These are phyloP conservation scores for Tillus elongatus DNA, from an alignment of 2,888 invertebrate genomes.

Conservation along the genomic window DNA sequence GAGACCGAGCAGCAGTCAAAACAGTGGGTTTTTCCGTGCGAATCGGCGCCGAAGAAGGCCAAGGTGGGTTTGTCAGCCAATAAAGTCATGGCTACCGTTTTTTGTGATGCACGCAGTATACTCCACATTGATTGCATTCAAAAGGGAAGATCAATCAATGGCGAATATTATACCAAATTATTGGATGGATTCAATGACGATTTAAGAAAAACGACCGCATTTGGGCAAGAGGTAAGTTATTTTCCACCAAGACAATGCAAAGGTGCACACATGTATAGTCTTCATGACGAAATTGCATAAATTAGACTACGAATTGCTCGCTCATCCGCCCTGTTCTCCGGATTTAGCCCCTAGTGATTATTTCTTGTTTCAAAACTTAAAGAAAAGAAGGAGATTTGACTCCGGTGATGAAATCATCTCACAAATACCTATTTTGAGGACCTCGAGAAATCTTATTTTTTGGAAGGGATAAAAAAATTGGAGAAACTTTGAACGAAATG, in stretches of 20 bases:
- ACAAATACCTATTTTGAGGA: slow-evolving; percentile 3
- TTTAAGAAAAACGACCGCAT: slow-evolving; percentile 1
- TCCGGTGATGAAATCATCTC: slow-evolving; percentile 2
- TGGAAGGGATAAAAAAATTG: slow-evolving; percentile 2
- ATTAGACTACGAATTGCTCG: slow-evolving; percentile 1
- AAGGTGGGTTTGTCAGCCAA: slow-evolving; percentile 23
- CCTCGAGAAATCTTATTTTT: neutral
- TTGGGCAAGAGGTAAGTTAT: neutral
- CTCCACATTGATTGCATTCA: slow-evolving; percentile 1
- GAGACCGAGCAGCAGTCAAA: slow-evolving; percentile 14
- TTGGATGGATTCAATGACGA: slow-evolving; percentile 1
- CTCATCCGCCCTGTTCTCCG: slow-evolving; percentile 2
- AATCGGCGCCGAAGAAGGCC: slow-evolving; percentile 20
- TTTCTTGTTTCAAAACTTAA: slow-evolving; percentile 1
- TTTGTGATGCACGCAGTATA: slow-evolving; percentile 4
- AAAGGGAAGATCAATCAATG: slow-evolving; percentile 2
- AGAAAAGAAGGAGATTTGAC: slow-evolving; percentile 2
- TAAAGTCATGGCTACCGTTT: slow-evolving; percentile 1
- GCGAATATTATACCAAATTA: slow-evolving; percentile 1
- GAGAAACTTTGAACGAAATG: slow-evolving; percentile 2
- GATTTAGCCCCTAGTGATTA: slow-evolving; percentile 1
- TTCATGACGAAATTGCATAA: neutral
- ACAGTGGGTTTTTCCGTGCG: slow-evolving; percentile 13
- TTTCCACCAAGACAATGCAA: slow-evolving; percentile 1
- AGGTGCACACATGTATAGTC: slow-evolving; percentile 3